phyloP scores from a whole-genome alignment of 2,888 invertebrate genomes.

The Mylabris sibirica region DNA sequence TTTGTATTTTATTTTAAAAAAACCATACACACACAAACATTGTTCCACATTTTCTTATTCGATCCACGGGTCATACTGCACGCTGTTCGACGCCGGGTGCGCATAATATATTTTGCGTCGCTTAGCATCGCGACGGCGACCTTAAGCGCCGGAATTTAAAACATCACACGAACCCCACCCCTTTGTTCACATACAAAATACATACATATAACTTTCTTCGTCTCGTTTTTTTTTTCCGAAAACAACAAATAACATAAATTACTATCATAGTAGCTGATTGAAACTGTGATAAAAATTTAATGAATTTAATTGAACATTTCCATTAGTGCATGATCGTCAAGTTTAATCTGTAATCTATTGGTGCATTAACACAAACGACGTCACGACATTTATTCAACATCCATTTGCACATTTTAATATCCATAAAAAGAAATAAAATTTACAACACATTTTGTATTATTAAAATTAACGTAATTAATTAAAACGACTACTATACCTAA shows the following conservation, averaged over 20 bases:
- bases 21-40: conserved; percentile 42
- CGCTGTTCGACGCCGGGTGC: conserved; percentile 54
- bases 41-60: conserved; percentile 45
- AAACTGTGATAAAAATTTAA: background rate
- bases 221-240: background rate
- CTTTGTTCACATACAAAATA: background rate
- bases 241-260: background rate
- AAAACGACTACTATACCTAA: too few species aligned
- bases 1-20: conserved; percentile 45
- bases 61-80: conserved; percentile 56
- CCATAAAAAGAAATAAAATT: too few species aligned
- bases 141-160: conserved; percentile 44
- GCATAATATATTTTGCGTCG: conserved; percentile 50
- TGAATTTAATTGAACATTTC: conserved; percentile 3
- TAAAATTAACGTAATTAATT: too few species aligned
- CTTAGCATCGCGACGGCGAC: conserved; percentile 47
- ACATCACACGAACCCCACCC: conserved; percentile 36
- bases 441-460: too few species aligned
- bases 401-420: too few species aligned
- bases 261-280: background rate
- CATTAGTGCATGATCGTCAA: background rate
- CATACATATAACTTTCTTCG: too few species aligned
- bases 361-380: background rate
- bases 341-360: background rate
- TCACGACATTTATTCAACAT: too few species aligned